A percentile compares a stretch with the other conserved stretches of the same genome.
Evolutionary conservation across 2,797 vertebrate species (phyloP).

Genomic region (Paratrypauchen microcephalus): DNA sequence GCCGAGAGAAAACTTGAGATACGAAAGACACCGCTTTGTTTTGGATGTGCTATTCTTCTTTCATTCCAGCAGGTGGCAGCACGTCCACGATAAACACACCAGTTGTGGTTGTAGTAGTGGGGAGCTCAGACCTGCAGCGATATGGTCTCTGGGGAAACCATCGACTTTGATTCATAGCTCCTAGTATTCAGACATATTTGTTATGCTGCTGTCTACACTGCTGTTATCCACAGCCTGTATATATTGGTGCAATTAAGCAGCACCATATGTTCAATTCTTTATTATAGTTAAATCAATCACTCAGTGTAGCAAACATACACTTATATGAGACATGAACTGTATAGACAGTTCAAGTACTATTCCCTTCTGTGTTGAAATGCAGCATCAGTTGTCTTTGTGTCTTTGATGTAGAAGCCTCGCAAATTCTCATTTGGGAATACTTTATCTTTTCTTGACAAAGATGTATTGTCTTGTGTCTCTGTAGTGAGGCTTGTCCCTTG

Average conservation of each 20-base stretch:
- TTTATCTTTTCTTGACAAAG: slow-evolving; percentile 56
- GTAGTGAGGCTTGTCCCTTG: slow-evolving; percentile 6
- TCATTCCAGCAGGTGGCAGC: slow-evolving; percentile 60
- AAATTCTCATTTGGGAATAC: slow-evolving; percentile 48
- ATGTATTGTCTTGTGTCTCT: slow-evolving; percentile 32
- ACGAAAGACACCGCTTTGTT: slow-evolving; percentile 5
- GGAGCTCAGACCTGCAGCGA: not conserved
- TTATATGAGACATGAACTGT: slow-evolving; percentile 5
- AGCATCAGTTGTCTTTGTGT: slow-evolving; percentile 45
- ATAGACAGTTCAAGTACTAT: slow-evolving; percentile 9
- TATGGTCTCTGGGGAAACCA: not conserved
- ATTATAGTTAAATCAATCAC: not conserved
- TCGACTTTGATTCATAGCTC: slow-evolving; percentile 12
- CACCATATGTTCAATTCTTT: not conserved
- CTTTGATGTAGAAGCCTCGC: slow-evolving; percentile 32
- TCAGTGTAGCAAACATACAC: not conserved
- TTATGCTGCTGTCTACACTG: not conserved
- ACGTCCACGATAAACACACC: slow-evolving; percentile 26
- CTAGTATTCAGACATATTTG: slow-evolving; percentile 8
- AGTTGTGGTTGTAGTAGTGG: not conserved
- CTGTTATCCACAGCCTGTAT: not conserved
- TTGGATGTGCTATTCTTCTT: slow-evolving; percentile 4
- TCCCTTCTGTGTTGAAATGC: slow-evolving; percentile 4
- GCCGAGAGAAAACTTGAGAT: slow-evolving; percentile 44
- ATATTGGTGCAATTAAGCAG: not conserved